Conservation (phyloP, 2,113 vertebrate genomes). For the Centropus unirufus region DNA sequence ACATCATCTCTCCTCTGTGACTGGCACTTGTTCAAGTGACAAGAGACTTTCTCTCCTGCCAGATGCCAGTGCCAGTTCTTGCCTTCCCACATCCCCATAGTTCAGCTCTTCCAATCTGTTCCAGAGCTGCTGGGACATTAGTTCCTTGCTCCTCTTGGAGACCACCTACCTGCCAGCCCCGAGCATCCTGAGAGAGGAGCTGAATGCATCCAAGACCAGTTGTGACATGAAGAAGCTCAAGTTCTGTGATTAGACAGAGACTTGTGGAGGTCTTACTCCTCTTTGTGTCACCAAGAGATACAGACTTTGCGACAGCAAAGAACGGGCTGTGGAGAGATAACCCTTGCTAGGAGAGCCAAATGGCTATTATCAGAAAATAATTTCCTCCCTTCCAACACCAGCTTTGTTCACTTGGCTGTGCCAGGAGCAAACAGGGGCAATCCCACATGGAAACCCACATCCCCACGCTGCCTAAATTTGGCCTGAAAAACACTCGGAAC, state of each 20-base stretch:
- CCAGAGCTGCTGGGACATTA: not conserved
- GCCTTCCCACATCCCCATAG: not conserved
- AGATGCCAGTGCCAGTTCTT: not conserved
- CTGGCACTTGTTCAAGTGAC: not conserved
- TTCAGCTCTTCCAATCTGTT: not conserved
- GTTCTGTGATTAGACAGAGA: not conserved
- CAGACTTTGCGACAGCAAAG: not conserved
- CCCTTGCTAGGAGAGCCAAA: not conserved
- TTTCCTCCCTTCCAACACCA: not conserved
- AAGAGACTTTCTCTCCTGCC: not conserved
- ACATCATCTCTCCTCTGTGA: not conserved
- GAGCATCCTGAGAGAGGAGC: not conserved
- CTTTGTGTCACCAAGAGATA: not conserved
- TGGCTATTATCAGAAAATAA: not conserved
- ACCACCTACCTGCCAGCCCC: not conserved
- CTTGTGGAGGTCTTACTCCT: not conserved
- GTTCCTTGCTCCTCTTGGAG: not conserved
- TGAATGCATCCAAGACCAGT: not conserved
- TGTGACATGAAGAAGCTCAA: not conserved
- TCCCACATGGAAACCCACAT: not conserved
- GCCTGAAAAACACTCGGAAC: not conserved
- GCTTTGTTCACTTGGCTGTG: not conserved
- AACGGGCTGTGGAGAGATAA: not conserved
- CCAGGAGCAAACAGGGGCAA: not conserved
- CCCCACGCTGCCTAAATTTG: not conserved